phyloP scores from a whole-genome alignment of 2,888 invertebrate genomes.

The Meteorus cinctellus region DNA sequence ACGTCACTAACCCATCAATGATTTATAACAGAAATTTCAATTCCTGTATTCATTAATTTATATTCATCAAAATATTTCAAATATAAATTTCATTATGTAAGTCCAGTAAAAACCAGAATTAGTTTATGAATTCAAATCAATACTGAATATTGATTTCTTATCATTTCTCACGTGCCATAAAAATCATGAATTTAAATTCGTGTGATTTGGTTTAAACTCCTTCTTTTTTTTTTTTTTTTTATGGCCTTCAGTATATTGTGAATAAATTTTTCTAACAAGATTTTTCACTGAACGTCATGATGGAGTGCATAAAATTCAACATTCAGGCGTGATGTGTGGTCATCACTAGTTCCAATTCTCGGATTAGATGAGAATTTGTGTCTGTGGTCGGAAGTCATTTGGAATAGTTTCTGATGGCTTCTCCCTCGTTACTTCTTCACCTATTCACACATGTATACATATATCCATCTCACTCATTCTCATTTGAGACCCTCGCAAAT shows the following conservation, averaged over 20 bases:
- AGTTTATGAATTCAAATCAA: too few relatives aligned
- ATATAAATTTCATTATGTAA: too few relatives aligned
- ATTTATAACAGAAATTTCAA: too few relatives aligned
- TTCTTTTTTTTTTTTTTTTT: not conserved
- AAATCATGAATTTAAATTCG: too few relatives aligned
- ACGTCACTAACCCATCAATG: too few relatives aligned
- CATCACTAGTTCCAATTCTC: not conserved
- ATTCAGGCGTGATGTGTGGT: not conserved
- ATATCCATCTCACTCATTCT: not conserved
- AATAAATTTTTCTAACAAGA: too few relatives aligned
- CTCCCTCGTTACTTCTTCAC: not conserved
- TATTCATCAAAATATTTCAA: too few relatives aligned
- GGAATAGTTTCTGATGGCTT: not conserved
- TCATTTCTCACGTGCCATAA: too few relatives aligned
- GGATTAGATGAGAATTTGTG: slow-evolving; percentile 4
- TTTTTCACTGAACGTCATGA: not conserved
- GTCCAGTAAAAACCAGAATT: too few relatives aligned
- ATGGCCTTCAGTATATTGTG: not conserved
- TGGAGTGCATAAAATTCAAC: not conserved
- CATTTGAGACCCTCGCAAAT: not conserved
- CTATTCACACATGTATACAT: not conserved
- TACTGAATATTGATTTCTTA: too few relatives aligned
- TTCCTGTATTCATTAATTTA: too few relatives aligned
- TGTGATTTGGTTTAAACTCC: not conserved
- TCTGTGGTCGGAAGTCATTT: not conserved